Percentiles rank a stretch among this genome's conserved stretches.
These are phyloP conservation scores for Tetragnatha montana DNA, from an alignment of 2,888 invertebrate genomes.

Conservation along the genomic window DNA sequence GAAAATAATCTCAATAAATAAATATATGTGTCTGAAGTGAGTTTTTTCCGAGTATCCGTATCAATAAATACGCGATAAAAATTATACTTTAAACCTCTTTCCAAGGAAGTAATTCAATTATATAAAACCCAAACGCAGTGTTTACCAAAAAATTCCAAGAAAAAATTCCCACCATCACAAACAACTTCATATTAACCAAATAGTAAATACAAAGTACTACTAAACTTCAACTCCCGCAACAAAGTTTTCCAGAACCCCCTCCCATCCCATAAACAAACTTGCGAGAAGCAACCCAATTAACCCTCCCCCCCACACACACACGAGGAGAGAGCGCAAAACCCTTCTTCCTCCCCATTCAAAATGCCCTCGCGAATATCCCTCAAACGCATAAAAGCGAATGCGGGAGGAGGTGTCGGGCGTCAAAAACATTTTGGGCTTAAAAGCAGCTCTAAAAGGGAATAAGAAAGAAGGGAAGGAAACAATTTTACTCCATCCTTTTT, in stretches of 20 bases:
- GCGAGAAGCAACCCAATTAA: not conserved
- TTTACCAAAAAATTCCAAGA: too few species aligned
- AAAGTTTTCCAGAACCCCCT: too few species aligned
- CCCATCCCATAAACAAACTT: too few species aligned
- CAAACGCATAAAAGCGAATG: not conserved
- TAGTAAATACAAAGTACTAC: too few species aligned
- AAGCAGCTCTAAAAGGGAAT: slow-evolving; percentile 46
- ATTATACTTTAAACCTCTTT: too few species aligned
- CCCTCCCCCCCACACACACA: not conserved
- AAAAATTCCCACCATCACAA: not conserved
- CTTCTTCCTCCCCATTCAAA: slow-evolving; percentile 10
- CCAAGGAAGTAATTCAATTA: too few species aligned
- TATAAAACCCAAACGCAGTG: too few species aligned
- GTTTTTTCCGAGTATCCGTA: too few species aligned
- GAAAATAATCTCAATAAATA: too few species aligned
- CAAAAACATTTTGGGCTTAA: slow-evolving; percentile 69
- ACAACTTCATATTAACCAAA: not conserved
- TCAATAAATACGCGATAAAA: too few species aligned
- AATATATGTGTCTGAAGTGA: too few species aligned
- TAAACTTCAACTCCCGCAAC: too few species aligned
- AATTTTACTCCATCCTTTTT: slow-evolving; percentile 48
- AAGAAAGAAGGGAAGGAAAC: slow-evolving; percentile 62
- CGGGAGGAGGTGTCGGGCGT: slow-evolving; percentile 32
- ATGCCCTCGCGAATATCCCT: slow-evolving; percentile 10
- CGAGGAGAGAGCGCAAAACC: not conserved